Evolutionary conservation across 2,888 invertebrate species (phyloP).

Genomic region (Drosophila helvetica): DNA sequence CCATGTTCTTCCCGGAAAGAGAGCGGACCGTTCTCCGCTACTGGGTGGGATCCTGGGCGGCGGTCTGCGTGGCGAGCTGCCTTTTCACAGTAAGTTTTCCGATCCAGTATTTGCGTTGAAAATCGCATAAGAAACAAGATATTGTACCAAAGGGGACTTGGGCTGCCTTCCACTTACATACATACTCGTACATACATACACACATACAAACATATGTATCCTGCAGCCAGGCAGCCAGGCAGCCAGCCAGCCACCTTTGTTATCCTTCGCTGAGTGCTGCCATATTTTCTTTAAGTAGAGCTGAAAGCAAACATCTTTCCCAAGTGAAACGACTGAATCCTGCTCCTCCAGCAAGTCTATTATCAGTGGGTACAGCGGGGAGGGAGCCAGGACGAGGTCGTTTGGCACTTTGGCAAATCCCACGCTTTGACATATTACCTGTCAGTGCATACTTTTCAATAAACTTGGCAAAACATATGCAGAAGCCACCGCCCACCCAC

Average conservation of each 20-base stretch:
- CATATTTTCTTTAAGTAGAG: constrained; percentile 67
- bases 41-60: constrained; percentile 98
- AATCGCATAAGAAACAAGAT: not conserved
- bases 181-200: too few species aligned
- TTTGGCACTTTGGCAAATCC: constrained; percentile 72
- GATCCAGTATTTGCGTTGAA: not conserved
- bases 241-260: constrained; percentile 45
- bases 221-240: constrained; percentile 53
- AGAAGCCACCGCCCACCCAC: constrained; percentile 17
- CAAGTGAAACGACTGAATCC: constrained; percentile 13
- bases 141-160: not conserved
- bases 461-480: constrained; percentile 76
- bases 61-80: constrained; percentile 94
- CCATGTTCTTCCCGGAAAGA: constrained; percentile 94
- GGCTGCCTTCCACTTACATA: constrained; percentile 31
- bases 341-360: constrained; percentile 55
- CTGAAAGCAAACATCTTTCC: constrained; percentile 54
- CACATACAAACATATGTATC: not conserved
- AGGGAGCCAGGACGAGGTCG: constrained; percentile 29
- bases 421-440: constrained; percentile 80
- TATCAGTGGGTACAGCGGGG: constrained; percentile 43
- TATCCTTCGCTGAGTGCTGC: constrained; percentile 60
- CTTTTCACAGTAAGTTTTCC: constrained; percentile 88
- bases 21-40: constrained; percentile 92
- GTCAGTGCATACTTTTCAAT: constrained; percentile 80